Evolutionary conservation across 2,888 invertebrate species (phyloP).

Genomic region (Apamea epomidion): DNA sequence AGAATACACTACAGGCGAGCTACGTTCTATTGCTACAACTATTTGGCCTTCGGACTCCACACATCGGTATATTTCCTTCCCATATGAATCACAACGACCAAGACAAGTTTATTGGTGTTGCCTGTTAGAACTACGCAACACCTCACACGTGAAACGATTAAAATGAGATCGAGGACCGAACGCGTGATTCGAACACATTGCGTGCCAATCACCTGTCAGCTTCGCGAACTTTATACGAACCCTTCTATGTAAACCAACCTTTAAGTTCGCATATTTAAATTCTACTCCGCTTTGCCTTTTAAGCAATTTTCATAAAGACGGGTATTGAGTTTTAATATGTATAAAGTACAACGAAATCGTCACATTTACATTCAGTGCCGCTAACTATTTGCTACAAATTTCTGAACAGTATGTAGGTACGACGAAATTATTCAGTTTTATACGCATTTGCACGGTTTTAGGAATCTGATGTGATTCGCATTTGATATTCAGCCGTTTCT

Average conservation of each 20-base stretch:
- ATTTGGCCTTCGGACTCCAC: constrained; percentile 63
- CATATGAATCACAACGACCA: constrained; percentile 65
- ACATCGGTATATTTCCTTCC: constrained; percentile 62
- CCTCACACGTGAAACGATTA: constrained; percentile 52
- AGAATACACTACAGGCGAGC: constrained; percentile 9
- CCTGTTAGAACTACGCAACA: constrained; percentile 51
- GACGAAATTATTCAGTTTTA: constrained; percentile 58
- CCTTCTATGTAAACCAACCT: constrained; percentile 48
- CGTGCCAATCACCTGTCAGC: constrained; percentile 33
- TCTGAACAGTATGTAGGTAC: constrained; percentile 50
- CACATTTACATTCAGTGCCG: constrained; percentile 72
- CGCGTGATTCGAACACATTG: constrained; percentile 41
- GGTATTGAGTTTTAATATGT: constrained; percentile 70
- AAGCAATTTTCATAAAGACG: constrained; percentile 69
- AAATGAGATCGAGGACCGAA: constrained; percentile 61
- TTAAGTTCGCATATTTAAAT: constrained; percentile 55
- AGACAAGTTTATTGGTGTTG: constrained; percentile 61
- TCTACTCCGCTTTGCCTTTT: constrained; percentile 59
- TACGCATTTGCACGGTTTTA: constrained; percentile 66
- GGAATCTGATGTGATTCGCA: constrained; percentile 68
- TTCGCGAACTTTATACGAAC: constrained; percentile 35
- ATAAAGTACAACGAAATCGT: constrained; percentile 68
- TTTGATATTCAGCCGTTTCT: constrained; percentile 57
- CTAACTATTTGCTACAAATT: constrained; percentile 69
- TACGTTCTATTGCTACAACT: constrained; percentile 52